A percentile compares a stretch with the other conserved stretches of the same genome.
Conservation (phyloP, 1,140 invertebrate genomes). For the Eueides isabella region DNA sequence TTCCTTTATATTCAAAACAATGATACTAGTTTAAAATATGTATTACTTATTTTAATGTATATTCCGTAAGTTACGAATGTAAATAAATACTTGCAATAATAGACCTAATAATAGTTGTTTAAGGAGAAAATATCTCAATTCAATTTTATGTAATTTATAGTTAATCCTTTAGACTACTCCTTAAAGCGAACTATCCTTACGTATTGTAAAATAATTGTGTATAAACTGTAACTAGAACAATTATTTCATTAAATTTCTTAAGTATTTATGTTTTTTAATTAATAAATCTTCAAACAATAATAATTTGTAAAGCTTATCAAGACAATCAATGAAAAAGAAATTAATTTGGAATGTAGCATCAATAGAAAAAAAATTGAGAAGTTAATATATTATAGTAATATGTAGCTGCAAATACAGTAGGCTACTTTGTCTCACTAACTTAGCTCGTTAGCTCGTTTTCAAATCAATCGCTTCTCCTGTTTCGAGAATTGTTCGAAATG, state of each 20-base stretch:
- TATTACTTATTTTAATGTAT: constrained; percentile 65
- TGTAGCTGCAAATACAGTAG: too few species aligned
- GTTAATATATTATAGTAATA: too few species aligned
- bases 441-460: too few species aligned
- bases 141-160: constrained; percentile 68
- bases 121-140: constrained; percentile 54
- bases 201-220: constrained; percentile 75
- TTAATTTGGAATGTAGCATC: too few species aligned
- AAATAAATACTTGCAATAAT: constrained; percentile 79
- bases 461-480: too few species aligned
- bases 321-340: too few species aligned
- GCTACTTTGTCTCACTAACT: too few species aligned
- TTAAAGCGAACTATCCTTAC: constrained; percentile 61
- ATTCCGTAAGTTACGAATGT: constrained; percentile 64
- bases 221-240: constrained; percentile 79
- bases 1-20: constrained; percentile 72
- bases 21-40: constrained; percentile 60
- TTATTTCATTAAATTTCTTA: constrained; percentile 79
- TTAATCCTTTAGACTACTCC: constrained; percentile 62
- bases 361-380: too few species aligned
- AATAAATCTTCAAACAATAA: background rate
- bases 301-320: too few species aligned
- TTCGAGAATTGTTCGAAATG: too few species aligned
- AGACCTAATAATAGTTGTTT: constrained; percentile 59
- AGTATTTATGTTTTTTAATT: constrained; percentile 49